Conservation (phyloP, 2,888 invertebrate species). For the Campoplex capitator region DNA sequence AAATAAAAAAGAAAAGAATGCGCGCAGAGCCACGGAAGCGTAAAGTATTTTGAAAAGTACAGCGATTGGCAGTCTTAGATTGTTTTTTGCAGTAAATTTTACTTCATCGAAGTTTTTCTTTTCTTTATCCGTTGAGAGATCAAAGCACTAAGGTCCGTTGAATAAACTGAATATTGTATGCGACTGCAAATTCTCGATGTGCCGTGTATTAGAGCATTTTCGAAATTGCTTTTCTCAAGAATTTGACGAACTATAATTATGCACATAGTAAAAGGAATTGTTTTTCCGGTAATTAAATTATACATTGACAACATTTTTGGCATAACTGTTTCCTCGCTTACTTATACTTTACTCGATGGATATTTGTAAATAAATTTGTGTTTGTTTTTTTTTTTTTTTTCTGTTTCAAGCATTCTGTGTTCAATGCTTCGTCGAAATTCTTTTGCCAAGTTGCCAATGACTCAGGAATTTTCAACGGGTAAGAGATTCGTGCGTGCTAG, state of each 20-base stretch:
- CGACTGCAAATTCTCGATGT: neutral
- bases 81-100: constrained; percentile 37
- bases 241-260: neutral
- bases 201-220: neutral
- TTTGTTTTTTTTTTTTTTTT: neutral
- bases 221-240: neutral
- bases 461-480: neutral
- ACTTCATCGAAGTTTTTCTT: constrained; percentile 2
- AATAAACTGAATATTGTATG: neutral
- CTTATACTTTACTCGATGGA: neutral
- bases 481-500: constrained; percentile 16
- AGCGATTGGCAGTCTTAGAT: constrained; percentile 45
- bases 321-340: neutral
- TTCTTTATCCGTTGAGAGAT: constrained; percentile 11
- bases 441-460: constrained; percentile 21
- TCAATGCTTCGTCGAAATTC: neutral
- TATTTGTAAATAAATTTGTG: neutral
- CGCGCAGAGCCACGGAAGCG: constrained; percentile 21
- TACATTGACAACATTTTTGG: neutral
- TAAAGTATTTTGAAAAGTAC: constrained; percentile 2
- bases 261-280: neutral
- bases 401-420: too few species aligned
- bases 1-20: constrained; percentile 7
- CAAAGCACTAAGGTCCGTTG: neutral
- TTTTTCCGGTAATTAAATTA: neutral